Base-by-base conservation (phyloP, 2,888 invertebrate genomes). In the Drosophila koepferae region DNA sequence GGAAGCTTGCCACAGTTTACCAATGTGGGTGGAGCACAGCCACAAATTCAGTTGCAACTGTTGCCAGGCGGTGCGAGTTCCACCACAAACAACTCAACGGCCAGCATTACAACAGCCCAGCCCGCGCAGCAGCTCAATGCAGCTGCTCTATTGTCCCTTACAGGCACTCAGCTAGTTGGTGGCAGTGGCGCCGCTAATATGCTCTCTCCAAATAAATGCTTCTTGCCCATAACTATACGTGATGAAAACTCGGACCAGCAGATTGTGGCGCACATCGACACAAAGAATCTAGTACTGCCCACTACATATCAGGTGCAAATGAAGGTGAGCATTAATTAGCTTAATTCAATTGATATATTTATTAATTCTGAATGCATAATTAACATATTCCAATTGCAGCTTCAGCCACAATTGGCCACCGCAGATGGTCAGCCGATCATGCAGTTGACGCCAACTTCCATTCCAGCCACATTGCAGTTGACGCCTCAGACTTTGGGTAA, bases 261-360 rank as follows among this genome's bases (percentile, higher is more conserved):
- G 75, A 92, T 93, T 63, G 92, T 93, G 4, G 93, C 93, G 0
- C 93, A 93, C 49, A 93, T 93, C 63, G 93, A 93, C 77, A 91
- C 93, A 6, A 93, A 93, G 72, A 93, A 93, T 75, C 86, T 93
- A 38, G 83, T 93, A 14, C 73, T 93, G 46, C 93, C 93, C 23
- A 92, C 92, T 40, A 93, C 93, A 55, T 93, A 93, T 81, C 93
- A 93, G 67, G 84, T 93, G 63, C 93, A 93, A 86, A 93, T 93
- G 93, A 93, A 93, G 88, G 92, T 92, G 31, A 59, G 18, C 12
- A 28, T 40, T n/a, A 43, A 10, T 18, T 10, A 10, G 18, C 10
- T 43, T 43, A 28, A 28, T 28, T 28, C 6, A 28, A 6, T 28
- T 28, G 5, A 28, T 28, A 28, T 28, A 28, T 28, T 28, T 28